phyloP scores from a whole-genome alignment of 2,888 invertebrate genomes.

The Pyrochroa serraticornis region DNA sequence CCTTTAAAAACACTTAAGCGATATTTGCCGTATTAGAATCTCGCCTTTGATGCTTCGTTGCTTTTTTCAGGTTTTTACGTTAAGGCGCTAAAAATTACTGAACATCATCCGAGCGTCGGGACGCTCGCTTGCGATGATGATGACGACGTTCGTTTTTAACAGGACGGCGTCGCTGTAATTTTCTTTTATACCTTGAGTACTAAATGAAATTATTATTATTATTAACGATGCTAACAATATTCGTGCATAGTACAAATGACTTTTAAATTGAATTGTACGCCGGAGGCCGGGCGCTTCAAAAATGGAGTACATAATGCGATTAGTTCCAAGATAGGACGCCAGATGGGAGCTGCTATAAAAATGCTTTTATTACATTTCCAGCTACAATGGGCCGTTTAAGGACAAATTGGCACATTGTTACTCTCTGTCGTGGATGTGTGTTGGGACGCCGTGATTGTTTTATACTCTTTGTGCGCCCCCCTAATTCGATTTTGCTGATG shows the following conservation, averaged over 20 bases:
- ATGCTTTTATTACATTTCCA: conserved; percentile 55
- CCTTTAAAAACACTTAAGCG: conserved; percentile 23
- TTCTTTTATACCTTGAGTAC: conserved; percentile 52
- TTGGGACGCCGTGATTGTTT: conserved; percentile 44
- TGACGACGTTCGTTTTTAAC: conserved; percentile 47
- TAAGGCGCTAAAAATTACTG: conserved; percentile 50
- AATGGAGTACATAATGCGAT: conserved; percentile 71
- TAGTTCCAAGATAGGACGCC: conserved; percentile 62
- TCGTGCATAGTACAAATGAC: conserved; percentile 66
- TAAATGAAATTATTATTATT: conserved; percentile 59
- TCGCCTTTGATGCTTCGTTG: conserved; percentile 23
- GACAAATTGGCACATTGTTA: conserved; percentile 56
- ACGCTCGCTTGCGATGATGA: conserved; percentile 43
- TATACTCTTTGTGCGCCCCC: conserved; percentile 46
- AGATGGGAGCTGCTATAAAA: conserved; percentile 58
- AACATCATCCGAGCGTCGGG: conserved; percentile 40
- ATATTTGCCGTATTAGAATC: conserved; percentile 19
- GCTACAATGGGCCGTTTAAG: conserved; percentile 54
- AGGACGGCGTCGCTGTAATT: conserved; percentile 42
- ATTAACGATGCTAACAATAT: conserved; percentile 59
- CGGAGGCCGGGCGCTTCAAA: conserved; percentile 60
- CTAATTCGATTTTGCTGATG: conserved; percentile 47
- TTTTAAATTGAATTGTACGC: conserved; percentile 70
- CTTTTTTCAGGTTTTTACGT: conserved; percentile 34
- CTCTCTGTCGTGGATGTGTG: conserved; percentile 34